phyloP scores from a whole-genome alignment of 2,888 invertebrate genomes.

The Acrocera orbiculus region DNA sequence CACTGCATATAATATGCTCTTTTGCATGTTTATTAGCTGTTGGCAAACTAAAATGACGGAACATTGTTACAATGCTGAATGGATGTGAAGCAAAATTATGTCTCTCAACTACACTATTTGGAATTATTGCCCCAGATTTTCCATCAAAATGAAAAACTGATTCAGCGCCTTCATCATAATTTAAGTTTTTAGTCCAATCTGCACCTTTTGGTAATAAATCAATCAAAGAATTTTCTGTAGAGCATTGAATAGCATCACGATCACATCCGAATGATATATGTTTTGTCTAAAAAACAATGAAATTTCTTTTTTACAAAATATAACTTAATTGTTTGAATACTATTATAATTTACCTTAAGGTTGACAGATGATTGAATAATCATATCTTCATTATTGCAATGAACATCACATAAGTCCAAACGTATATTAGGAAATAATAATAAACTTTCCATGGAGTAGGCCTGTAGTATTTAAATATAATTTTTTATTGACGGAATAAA shows the following conservation, averaged over 20 bases:
- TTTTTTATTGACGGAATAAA: too few relatives aligned
- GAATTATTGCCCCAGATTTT: conserved; percentile 71
- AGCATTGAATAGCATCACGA: conserved; percentile 43
- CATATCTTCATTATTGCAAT: conserved; percentile 24
- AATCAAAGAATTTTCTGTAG: conserved; percentile 17
- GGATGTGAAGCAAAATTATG: conserved; percentile 45
- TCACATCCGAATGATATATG: conserved; percentile 96
- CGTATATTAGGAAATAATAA: conserved; percentile 28
- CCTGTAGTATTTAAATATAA: conserved; percentile 14
- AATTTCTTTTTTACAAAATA: too few relatives aligned
- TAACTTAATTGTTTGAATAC: not conserved
- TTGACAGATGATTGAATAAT: conserved; percentile 25
- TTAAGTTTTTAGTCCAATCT: conserved; percentile 66
- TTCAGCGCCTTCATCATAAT: conserved; percentile 73
- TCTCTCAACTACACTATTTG: conserved; percentile 55
- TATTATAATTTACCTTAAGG: conserved; percentile 20
- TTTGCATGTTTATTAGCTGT: conserved; percentile 77
- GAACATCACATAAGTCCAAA: conserved; percentile 32
- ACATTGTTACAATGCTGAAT: conserved; percentile 88
- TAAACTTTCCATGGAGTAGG: conserved; percentile 24
- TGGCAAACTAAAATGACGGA: conserved; percentile 70
- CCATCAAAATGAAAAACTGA: conserved; percentile 96
- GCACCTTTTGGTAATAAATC: conserved; percentile 36
- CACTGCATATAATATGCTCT: conserved; percentile 91
- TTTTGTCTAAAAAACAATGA: conserved; percentile 25